Percentiles rank a stretch among this genome's conserved stretches.
phyloP scores from a whole-genome alignment of 2,113 vertebrate species.

The Limnothrissa miodon region DNA sequence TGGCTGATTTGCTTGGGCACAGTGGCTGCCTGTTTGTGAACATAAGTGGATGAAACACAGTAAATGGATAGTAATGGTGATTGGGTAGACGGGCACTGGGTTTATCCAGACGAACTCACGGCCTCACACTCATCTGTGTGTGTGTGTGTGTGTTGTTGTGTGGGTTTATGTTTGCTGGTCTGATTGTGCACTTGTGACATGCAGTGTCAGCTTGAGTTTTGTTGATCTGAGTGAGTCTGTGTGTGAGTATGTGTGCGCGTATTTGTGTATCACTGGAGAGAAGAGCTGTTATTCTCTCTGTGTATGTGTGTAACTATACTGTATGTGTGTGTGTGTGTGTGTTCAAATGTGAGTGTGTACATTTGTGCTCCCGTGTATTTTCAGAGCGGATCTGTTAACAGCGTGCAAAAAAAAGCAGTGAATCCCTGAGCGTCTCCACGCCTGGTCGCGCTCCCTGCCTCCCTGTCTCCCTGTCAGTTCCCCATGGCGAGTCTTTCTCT shows the following conservation, averaged over 20 bases:
- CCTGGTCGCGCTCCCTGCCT: not conserved
- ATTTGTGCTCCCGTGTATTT: not conserved
- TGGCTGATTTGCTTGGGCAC: not conserved
- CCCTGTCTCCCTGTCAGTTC: not conserved
- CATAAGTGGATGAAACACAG: not conserved
- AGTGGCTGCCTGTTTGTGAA: not conserved
- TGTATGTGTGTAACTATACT: not conserved
- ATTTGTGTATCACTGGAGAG: not conserved
- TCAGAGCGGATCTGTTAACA: constrained; percentile 12
- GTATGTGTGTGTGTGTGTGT: not conserved
- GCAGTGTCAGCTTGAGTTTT: not conserved
- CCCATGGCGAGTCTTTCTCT: constrained; percentile 25
- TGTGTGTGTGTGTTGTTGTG: not conserved
- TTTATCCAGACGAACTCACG: not conserved
- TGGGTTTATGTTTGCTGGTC: not conserved
- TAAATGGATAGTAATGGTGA: not conserved
- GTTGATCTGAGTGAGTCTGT: not conserved
- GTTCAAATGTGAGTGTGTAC: not conserved
- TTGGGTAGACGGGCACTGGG: not conserved
- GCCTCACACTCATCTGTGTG: too few species aligned
- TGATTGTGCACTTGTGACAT: not conserved
- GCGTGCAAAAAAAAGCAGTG: not conserved
- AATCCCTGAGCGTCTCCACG: not conserved
- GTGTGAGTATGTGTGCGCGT: not conserved
- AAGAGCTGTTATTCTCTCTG: not conserved